Conservation (phyloP, 2,797 vertebrate species). For the Chiloscyllium punctatum region DNA sequence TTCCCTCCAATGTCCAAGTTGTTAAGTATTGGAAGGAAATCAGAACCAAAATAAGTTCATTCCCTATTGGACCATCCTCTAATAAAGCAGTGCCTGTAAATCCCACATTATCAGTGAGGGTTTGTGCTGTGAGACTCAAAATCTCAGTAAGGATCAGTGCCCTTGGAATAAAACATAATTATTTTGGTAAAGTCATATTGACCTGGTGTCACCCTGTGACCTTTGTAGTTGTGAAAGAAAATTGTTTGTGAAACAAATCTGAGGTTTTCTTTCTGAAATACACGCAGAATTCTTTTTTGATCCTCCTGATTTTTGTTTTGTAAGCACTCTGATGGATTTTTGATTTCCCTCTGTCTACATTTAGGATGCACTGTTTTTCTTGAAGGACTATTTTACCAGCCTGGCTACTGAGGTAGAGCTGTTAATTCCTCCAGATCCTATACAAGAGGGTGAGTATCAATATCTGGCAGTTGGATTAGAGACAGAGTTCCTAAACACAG, state of each 20-base stretch:
- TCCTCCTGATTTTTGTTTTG: slow-evolving; percentile 21
- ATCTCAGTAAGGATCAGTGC: neutral
- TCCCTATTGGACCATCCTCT: neutral
- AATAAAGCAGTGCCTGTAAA: neutral
- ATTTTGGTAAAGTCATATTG: neutral
- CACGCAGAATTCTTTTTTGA: neutral
- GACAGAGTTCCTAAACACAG: neutral
- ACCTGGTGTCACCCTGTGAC: neutral
- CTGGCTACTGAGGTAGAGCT: slow-evolving; percentile 89
- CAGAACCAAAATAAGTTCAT: neutral
- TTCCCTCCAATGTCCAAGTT: neutral
- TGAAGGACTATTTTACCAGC: slow-evolving; percentile 94
- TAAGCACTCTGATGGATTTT: slow-evolving; percentile 15
- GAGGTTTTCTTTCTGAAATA: neutral
- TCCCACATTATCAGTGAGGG: too few species aligned
- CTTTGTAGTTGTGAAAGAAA: neutral
- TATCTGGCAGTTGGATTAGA: too few species aligned
- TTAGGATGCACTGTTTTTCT: slow-evolving; percentile 96
- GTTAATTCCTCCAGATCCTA: slow-evolving; percentile 78
- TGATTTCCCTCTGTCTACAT: slow-evolving; percentile 38
- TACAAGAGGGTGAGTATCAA: slow-evolving; percentile 66
- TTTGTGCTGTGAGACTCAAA: too few species aligned
- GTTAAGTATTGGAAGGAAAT: neutral
- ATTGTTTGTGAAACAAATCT: neutral
- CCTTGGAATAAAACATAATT: neutral